Evolutionary conservation across 2,113 vertebrate species (phyloP), one percentile per base, ranked within the genome.

Genomic region (Paracyprichromis sp.): DNA sequence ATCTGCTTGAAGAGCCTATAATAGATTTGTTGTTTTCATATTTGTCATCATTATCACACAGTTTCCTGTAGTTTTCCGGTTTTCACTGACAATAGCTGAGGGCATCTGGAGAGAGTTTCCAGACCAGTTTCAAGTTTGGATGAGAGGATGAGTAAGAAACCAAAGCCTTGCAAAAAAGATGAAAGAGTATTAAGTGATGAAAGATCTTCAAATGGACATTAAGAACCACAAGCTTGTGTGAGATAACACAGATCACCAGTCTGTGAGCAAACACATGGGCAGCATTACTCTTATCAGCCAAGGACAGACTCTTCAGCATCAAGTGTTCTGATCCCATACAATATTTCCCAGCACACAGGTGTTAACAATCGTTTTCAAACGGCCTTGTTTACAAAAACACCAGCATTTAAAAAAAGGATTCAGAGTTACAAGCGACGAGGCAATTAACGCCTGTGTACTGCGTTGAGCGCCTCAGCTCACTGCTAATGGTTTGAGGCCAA

Each of bases 361-460:
- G 95, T 95, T 96, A 95, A 93, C 91, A 80, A 88, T 94, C 81
- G 52, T 19, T 85, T 88, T 90, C 85, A 90, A 92, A 89, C 50
- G 88, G 45, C 80, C 83, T 16, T 92, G 86, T 92, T 90, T 88
- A 93, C 91, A 91, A 92, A 94, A 95, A 92, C 86, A 93, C 90
- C 82, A 87, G 34, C 17, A 16, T 85, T 47, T 38, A 52, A 84
- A 88, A 61, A 91, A 87, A 59, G 87, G 71, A 53, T 52, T 73
- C 26, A 31, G 87, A 86, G 92, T 93, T 94, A 91, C 87, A 53
- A 88, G 87, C 88, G 86, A 59, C 45, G 3, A 90, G 83, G 86
- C 89, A 94, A 92, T 95, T 95, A 96, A 93, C 90, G 90, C 92
- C 93, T 92, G 83, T 92, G 94, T 89, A 90, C 78, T 84, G 78